Base-by-base conservation (phyloP, 2,797 vertebrate species). In the Lepus oiostolus region DNA sequence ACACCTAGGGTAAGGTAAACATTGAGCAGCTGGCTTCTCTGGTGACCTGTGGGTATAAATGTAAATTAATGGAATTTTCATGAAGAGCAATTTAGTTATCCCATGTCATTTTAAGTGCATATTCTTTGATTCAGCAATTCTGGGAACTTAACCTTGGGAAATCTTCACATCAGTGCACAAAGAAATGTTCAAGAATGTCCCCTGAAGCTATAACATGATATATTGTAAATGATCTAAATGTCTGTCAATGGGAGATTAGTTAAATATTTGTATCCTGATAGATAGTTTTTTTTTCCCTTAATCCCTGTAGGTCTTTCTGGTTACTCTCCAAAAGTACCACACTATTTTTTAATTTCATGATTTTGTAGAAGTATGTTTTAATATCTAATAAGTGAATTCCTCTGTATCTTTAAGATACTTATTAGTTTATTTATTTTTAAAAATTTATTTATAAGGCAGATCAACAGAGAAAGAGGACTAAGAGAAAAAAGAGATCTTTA, bases 111-210 rank as follows among this genome's bases (percentile, higher is more conserved):
- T 91, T 90, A 93, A 85, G 75, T 96, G 60, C 65, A 30, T 87
- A 35, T 87, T 96, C 68, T 88, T 96, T 94, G 80, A 84, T 84
- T 83, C 28, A 88, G 72, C 63, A 91, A 2, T 87, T 96, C 21
- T 87, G 74, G 76, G 38, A 89, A 77, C 42, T 93, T 94, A 80
- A 74, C 52, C 58, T 93, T 87, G 77, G 81, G 67, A 91, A 89
- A 84, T 72, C 26, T 22, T 87, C 35, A 65, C 17, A 84, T 74
- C 54, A 90, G 7, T 87, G 50, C 35, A 70, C 63, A 82, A 58
- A 88, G 42, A 71, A 83, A 71, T 91, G 47, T 88, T 95, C 63
- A 71, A 50, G 38, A 91, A 81, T 87, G n/a, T 94, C 62, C n/a
- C 83, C 30, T 84, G 62, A 93, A 95, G 30, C 76, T 88, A 5